Evolutionary conservation across 2,113 vertebrate species (phyloP).

Genomic region (Paramormyrops kingsleyae): DNA sequence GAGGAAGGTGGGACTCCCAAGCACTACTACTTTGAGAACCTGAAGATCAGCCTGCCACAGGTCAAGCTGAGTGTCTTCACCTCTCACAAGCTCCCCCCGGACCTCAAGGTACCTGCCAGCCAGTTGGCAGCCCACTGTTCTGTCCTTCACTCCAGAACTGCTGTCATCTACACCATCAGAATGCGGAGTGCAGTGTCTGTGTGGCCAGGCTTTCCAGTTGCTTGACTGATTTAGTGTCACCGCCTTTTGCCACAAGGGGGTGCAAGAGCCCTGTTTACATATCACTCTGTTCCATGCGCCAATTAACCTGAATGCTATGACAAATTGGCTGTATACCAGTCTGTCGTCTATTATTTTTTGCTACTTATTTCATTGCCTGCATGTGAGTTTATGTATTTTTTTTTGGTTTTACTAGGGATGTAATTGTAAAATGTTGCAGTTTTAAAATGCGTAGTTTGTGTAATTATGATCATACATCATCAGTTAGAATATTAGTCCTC

Average conservation of each 20-base stretch:
- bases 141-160: background rate
- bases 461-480: background rate
- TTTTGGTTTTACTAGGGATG: background rate
- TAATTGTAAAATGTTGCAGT: background rate
- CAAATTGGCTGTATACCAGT: background rate
- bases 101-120: slow-evolving; percentile 80
- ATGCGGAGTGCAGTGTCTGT: background rate
- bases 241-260: slow-evolving; percentile 19
- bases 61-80: slow-evolving; percentile 93
- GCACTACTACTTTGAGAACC: slow-evolving; percentile 94
- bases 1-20: slow-evolving; percentile 65
- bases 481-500: background rate
- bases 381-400: background rate
- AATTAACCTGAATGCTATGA: background rate
- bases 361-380: background rate
- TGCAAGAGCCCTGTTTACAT: background rate
- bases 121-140: background rate
- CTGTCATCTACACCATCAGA: background rate
- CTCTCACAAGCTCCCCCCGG: slow-evolving; percentile 85
- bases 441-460: background rate
- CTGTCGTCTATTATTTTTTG: background rate
- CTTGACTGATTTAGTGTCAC: background rate
- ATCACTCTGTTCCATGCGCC: background rate
- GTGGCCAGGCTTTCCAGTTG: background rate
- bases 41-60: slow-evolving; percentile 94